Evolutionary conservation across 2,888 invertebrate genomes (phyloP).

Genomic region (Abrostola tripartita): DNA sequence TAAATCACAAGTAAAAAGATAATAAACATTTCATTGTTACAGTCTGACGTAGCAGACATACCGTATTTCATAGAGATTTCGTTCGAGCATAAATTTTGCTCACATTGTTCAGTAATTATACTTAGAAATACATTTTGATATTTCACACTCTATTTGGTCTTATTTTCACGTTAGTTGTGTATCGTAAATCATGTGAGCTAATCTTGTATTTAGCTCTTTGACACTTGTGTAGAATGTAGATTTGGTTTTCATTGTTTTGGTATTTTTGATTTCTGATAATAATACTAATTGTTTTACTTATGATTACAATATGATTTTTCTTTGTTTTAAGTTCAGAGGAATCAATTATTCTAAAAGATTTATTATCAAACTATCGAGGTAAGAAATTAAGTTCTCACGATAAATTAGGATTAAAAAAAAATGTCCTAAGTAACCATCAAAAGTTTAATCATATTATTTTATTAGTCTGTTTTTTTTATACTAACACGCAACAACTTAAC

Average conservation of each 20-base stretch:
- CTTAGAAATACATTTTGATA: constrained; percentile 57
- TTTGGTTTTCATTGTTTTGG: neutral
- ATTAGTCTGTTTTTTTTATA: no score
- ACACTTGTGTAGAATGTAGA: neutral
- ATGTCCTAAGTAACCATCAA: no score
- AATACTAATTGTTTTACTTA: no score
- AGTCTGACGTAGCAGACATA: constrained; percentile 59
- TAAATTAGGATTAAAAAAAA: no score
- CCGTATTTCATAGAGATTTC: constrained; percentile 74
- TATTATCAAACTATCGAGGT: no score
- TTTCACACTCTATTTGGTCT: constrained; percentile 36
- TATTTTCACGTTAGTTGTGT: constrained; percentile 35
- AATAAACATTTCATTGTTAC: constrained; percentile 68
- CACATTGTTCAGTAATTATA: constrained; percentile 68
- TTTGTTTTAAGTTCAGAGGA: no score
- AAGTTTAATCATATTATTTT: no score
- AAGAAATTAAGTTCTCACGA: no score
- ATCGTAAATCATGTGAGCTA: constrained; percentile 43
- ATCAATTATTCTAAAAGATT: no score
- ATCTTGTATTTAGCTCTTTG: constrained; percentile 46
- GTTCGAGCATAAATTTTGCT: constrained; percentile 67
- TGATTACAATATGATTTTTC: no score
- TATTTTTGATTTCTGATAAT: neutral
- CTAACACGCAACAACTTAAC: no score
- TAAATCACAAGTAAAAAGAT: constrained; percentile 69